Evolutionary conservation across 2,888 invertebrate genomes (phyloP), one percentile per base, ranked within the genome.

Genomic region (Polymixis flavicincta): DNA sequence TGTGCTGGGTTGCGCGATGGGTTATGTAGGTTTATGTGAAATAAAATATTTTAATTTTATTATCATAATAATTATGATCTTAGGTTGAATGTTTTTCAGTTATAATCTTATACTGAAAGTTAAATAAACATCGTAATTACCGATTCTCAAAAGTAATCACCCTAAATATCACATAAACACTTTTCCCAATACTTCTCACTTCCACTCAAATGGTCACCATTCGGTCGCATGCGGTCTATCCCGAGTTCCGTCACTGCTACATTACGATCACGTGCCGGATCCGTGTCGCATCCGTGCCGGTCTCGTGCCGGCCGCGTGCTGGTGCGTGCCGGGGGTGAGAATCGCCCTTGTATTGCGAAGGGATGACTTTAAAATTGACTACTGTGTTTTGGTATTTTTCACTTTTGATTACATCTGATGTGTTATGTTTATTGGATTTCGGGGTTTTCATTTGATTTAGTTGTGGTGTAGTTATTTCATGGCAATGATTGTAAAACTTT

Each of bases 191-290:
- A 88, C 73, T 88, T 90, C 90, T 90, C 92, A 90, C 92, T 94
- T 93, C 90, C 92, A 94, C 89, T 89, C 88, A 92, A 94, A 90
- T 91, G 89, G 89, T 87, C 89, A 88, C 86, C 88, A 93, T 92
- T 91, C 90, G 88, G 82, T 88, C 90, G 83, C 90, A 92, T 90
- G 89, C 84, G 90, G 88, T 88, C 89, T 87, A 87, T 86, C 84
- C 82, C 86, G 86, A 92, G 92, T 92, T 93, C 93, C 93, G 92
- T 83, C 89, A 88, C 82, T 88, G 86, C 48, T 91, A 87, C 93
- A 93, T 90, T 93, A 57, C 87, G 80, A 77, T 57, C 90, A 89
- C 93, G 93, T 90, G 92, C 73, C 89, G 74, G 85, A 60, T 90
- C 78, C 93, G 92, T 89, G 91, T 52, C 86, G 81, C 78, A 22